phyloP scores from a whole-genome alignment of 2,113 vertebrate genomes.

The Psammodynastes pulverulentus region DNA sequence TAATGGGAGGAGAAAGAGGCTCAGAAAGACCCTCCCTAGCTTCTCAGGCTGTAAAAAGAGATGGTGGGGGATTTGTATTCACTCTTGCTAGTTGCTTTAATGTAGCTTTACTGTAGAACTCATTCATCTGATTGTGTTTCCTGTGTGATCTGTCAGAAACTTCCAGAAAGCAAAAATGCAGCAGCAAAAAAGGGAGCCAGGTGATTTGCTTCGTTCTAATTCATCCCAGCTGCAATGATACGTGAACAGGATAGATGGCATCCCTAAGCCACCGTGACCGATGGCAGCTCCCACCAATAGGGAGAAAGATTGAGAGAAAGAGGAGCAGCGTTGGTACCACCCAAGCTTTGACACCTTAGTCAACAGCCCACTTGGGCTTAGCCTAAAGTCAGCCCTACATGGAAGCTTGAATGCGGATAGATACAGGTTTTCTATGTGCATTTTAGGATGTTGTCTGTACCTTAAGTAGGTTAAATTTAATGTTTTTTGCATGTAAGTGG shows the following conservation, averaged over 20 bases:
- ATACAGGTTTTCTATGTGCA: not conserved
- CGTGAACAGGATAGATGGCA: not conserved
- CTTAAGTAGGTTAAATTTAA: not conserved
- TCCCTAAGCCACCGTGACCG: not conserved
- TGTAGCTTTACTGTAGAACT: no score
- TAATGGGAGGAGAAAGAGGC: no score
- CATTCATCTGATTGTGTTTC: no score
- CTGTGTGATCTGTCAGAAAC: not conserved
- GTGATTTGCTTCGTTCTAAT: not conserved
- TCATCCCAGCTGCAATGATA: not conserved
- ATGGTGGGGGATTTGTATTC: no score
- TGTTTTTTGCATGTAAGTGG: not conserved
- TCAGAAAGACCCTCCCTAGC: no score
- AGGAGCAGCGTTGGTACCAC: not conserved
- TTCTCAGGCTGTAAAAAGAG: no score
- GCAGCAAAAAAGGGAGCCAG: not conserved
- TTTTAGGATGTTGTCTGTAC: not conserved
- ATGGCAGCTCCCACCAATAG: not conserved
- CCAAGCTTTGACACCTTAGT: not conserved
- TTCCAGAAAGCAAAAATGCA: not conserved
- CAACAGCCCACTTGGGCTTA: not conserved
- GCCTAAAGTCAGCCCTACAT: not conserved
- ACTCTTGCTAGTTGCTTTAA: no score
- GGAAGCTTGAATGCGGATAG: not conserved
- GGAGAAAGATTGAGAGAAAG: not conserved